Conservation (phyloP, 2,113 vertebrate genomes). For the Silurus asotus region DNA sequence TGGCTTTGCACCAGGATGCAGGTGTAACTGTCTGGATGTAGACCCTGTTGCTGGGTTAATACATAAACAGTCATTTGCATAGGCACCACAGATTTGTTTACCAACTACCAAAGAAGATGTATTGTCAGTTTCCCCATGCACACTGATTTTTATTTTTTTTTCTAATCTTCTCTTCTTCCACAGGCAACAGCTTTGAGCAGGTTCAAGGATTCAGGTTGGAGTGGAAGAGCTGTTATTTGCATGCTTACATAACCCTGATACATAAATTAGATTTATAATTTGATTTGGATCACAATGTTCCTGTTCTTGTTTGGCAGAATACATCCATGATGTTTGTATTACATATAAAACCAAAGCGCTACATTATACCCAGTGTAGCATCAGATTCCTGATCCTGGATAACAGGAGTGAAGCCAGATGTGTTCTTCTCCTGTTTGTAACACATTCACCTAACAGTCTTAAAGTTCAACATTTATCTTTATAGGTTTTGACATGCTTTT, state of each 20-base stretch:
- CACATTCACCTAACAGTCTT: background rate
- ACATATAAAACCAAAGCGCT: background rate
- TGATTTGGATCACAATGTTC: background rate
- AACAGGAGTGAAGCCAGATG: background rate
- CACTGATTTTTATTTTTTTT: constrained; percentile 71
- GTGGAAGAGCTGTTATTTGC: background rate
- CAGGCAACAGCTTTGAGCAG: background rate
- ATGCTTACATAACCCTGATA: background rate
- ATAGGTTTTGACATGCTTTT: background rate
- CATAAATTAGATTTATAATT: constrained; percentile 3
- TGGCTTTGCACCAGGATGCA: constrained; percentile 55
- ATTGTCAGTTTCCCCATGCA: constrained; percentile 45
- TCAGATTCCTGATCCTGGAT: background rate
- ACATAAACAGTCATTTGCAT: constrained; percentile 74
- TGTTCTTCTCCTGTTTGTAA: background rate
- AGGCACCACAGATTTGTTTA: constrained; percentile 78
- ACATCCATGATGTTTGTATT: background rate
- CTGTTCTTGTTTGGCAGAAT: background rate
- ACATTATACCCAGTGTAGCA: background rate
- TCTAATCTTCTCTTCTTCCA: background rate
- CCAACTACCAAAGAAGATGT: constrained; percentile 59
- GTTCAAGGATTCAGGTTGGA: background rate
- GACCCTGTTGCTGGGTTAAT: constrained; percentile 59
- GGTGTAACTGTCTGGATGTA: constrained; percentile 65
- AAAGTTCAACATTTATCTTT: too few relatives aligned